Evolutionary conservation across 2,888 invertebrate species (phyloP), one percentile per base, ranked within the genome.

Genomic region (Gisinianus flammeolus): DNA sequence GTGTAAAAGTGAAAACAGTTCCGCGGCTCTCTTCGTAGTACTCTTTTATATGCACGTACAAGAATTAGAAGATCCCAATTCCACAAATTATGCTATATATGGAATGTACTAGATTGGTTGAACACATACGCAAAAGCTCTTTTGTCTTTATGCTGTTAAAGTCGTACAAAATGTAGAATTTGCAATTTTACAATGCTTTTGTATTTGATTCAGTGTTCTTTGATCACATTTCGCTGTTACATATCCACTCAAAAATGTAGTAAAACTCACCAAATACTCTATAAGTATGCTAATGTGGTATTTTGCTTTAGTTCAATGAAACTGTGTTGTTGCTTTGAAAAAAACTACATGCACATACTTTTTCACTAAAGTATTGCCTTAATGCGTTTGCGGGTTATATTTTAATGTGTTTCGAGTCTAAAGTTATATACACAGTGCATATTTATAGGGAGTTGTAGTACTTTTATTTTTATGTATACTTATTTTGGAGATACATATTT

Each of bases 1-100:
- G 71, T 71, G 58, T 71, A 71, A 71, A 71, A 71, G 71, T 71
- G 71, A 71, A 71, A 71, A 71, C 54, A 54, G 56, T 6, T 26
- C 24, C 12, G 31, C 24, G 8, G 22, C 24, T 31, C 4, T 8
- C 58, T 58, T 6, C 58, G 10, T 8, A 6, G 10, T 6, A 12
- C 6, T 58, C 22, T 12, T 12, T 12, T 64, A 22, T 24, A 6
- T 64, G 28, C 26, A 64, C 26, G 28, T 26, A 64, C 28, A 16
- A 54, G 54, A 54, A 54, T 54, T 54, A 54, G 54, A 54, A 54
- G 54, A 54, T 54, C n/a, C 54, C 3, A 16, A n/a, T 4, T 19
- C n/a, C 16, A 5, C 54, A 3, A 16, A 19, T 3, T n/a, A 54
- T 5, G 16, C 16, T 44, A 44, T 44, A 44, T 16, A 16, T 5